These are phyloP conservation scores for Thaleichthys pacificus DNA, from an alignment of 2,797 vertebrate species.

Conservation along the genomic window DNA sequence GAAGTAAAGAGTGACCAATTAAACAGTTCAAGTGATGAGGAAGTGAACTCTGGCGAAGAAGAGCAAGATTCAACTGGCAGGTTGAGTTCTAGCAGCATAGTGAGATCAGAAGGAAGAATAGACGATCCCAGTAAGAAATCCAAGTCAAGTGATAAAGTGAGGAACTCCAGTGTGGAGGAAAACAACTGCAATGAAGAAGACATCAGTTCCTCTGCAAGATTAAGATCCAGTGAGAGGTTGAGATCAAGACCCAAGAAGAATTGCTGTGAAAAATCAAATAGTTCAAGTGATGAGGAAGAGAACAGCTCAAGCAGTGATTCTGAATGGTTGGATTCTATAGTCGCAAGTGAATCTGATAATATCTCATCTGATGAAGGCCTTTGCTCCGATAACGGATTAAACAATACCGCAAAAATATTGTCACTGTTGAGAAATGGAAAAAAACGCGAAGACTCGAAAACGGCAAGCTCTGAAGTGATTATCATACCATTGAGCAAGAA, in stretches of 20 bases:
- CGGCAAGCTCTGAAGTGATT: constrained; percentile 54
- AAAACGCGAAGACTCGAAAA: constrained; percentile 36
- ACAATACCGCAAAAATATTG: too few relatives aligned
- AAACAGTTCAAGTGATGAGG: constrained; percentile 2
- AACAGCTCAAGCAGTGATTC: constrained; percentile 32
- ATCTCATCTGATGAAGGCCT: not conserved
- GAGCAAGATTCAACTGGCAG: not conserved
- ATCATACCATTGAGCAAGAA: constrained; percentile 15
- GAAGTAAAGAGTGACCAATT: constrained; percentile 11
- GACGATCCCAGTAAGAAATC: not conserved
- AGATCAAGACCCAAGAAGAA: not conserved
- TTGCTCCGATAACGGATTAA: not conserved
- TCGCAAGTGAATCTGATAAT: constrained; percentile 28
- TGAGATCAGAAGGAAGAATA: too few relatives aligned
- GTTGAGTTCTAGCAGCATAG: too few relatives aligned
- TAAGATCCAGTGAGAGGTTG: too few relatives aligned
- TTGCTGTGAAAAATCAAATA: not conserved
- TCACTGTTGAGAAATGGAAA: not conserved
- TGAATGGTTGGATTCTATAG: constrained; percentile 23
- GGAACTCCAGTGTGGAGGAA: not conserved
- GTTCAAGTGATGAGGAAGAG: not conserved
- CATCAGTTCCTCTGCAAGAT: too few relatives aligned
- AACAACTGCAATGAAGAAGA: too few relatives aligned
- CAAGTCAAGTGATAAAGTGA: not conserved
- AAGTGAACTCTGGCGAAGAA: constrained; percentile 17